Evolutionary conservation across 1,140 invertebrate genomes (phyloP).

Genomic region (Spodoptera litura): DNA sequence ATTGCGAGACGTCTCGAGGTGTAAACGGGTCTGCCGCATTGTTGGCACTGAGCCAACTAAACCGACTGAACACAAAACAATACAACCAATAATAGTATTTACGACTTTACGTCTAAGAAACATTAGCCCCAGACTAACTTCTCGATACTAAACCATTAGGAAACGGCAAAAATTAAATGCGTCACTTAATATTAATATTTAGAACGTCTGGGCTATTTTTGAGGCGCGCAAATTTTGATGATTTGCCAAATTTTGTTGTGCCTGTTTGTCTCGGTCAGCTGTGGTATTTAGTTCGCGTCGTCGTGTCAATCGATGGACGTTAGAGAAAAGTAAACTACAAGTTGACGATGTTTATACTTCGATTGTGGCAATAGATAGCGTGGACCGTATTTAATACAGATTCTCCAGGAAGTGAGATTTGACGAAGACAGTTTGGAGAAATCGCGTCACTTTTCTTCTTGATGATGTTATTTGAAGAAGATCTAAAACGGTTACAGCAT

Average conservation of each 20-base stretch:
- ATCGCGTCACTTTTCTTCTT: too few species aligned
- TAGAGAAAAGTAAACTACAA: too few species aligned
- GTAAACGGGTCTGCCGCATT: slow-evolving; percentile 46
- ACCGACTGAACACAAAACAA: slow-evolving; percentile 43
- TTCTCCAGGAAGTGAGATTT: too few species aligned
- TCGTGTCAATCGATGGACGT: neutral
- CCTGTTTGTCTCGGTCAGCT: slow-evolving; percentile 9
- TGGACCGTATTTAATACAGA: too few species aligned
- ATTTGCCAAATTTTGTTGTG: slow-evolving; percentile 40
- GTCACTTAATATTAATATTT: slow-evolving; percentile 29
- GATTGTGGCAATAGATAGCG: neutral
- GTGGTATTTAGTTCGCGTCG: slow-evolving; percentile 26
- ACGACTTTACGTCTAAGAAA: neutral
- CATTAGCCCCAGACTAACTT: neutral
- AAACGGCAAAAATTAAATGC: slow-evolving; percentile 31
- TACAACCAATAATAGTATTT: slow-evolving; percentile 17
- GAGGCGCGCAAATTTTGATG: slow-evolving; percentile 28
- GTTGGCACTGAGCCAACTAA: slow-evolving; percentile 60
- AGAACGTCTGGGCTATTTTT: slow-evolving; percentile 40
- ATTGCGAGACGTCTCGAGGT: slow-evolving; percentile 52
- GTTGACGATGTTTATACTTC: neutral
- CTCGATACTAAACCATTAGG: slow-evolving; percentile 4
- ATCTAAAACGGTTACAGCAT: too few species aligned
- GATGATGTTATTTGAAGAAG: too few species aligned
- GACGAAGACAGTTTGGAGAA: too few species aligned